These are phyloP conservation scores for Lipophrys pholis DNA, from an alignment of 2,113 vertebrate genomes.

Conservation along the genomic window DNA sequence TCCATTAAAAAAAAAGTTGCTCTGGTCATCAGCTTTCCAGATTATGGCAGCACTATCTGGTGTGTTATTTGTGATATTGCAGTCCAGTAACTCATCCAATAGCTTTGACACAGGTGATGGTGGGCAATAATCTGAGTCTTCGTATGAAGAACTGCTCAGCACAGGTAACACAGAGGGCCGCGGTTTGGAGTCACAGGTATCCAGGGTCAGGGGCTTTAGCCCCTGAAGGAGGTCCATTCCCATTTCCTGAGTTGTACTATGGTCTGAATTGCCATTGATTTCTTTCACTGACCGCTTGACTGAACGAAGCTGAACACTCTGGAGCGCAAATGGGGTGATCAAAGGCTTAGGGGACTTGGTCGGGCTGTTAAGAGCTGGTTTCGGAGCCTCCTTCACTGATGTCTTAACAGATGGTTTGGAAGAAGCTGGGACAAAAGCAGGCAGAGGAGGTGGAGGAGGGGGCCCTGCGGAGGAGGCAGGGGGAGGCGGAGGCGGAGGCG, in stretches of 20 bases:
- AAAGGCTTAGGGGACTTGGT: slow-evolving; percentile 85
- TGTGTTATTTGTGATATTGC: slow-evolving; percentile 26
- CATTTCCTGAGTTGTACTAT: slow-evolving; percentile 80
- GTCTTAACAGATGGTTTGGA: slow-evolving; percentile 81
- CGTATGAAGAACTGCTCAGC: slow-evolving; percentile 43
- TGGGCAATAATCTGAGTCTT: slow-evolving; percentile 65
- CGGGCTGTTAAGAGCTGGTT: slow-evolving; percentile 45
- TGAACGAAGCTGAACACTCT: slow-evolving; percentile 91
- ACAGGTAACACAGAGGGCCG: slow-evolving; percentile 52
- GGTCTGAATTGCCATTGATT: slow-evolving; percentile 59
- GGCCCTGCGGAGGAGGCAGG: slow-evolving; percentile 53
- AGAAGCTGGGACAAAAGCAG: slow-evolving; percentile 57
- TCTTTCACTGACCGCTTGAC: slow-evolving; percentile 81
- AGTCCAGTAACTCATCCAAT: slow-evolving; percentile 69
- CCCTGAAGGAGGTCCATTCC: slow-evolving; percentile 63
- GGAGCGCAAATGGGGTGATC: slow-evolving; percentile 89
- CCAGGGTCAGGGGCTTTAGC: slow-evolving; percentile 71
- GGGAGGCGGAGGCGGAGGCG: slow-evolving; percentile 71
- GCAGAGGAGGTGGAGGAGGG: slow-evolving; percentile 63
- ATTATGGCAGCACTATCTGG: slow-evolving; percentile 28
- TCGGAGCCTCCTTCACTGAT: slow-evolving; percentile 75
- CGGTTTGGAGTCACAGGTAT: slow-evolving; percentile 71
- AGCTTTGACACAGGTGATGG: slow-evolving; percentile 79
- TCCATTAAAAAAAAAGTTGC: slow-evolving; percentile 30
- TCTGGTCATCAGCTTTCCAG: slow-evolving; percentile 34